phyloP scores from a whole-genome alignment of 1,140 invertebrate species.

The Calliphora vicina region DNA sequence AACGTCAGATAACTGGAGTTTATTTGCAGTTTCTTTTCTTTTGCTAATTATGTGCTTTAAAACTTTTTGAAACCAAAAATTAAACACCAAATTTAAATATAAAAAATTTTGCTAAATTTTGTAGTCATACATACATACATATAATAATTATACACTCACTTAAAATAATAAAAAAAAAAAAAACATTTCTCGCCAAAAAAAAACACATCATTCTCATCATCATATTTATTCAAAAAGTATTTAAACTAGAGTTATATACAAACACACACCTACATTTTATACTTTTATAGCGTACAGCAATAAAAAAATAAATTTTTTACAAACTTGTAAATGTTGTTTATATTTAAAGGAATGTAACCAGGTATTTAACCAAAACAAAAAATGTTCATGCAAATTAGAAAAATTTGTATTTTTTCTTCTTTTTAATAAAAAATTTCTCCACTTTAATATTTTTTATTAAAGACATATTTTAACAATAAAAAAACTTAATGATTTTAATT shows the following conservation, averaged over 20 bases:
- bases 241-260: slow-evolving; percentile 12
- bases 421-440: no score
- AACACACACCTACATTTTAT: not conserved
- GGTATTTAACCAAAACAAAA: no score
- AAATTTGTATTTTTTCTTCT: no score
- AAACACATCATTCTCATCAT: not conserved
- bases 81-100: not conserved
- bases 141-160: not conserved
- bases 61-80: not conserved
- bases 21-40: not conserved
- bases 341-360: not conserved
- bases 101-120: not conserved
- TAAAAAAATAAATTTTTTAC: not conserved
- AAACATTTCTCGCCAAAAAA: not conserved
- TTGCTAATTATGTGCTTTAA: not conserved
- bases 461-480: not conserved
- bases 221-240: not conserved
- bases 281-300: not conserved
- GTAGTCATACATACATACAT: not conserved
- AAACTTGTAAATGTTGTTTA: not conserved
- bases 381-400: no score
- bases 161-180: not conserved
- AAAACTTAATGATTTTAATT: not conserved
- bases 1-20: not conserved
- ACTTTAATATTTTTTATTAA: not conserved